Conservation (phyloP, 2,113 vertebrate genomes). For the Xiphorhynchus elegans region DNA sequence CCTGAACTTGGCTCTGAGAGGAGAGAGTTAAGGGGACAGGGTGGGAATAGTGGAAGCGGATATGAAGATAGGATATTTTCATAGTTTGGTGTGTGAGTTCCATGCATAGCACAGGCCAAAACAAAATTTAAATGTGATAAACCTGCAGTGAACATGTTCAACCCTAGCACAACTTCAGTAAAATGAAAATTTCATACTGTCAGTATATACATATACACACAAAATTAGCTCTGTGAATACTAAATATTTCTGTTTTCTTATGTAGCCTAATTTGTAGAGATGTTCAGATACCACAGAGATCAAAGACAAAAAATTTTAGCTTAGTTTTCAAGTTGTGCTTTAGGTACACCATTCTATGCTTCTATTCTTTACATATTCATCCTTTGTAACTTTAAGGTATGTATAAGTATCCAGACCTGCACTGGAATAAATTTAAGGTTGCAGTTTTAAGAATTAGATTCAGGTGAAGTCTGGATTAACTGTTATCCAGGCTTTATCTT, state of each 20-base stretch:
- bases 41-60: background rate
- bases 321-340: background rate
- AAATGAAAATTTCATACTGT: background rate
- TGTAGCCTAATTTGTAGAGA: background rate
- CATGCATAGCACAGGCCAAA: constrained; percentile 44
- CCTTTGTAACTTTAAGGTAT: background rate
- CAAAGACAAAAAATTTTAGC: background rate
- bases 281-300: background rate
- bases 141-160: background rate
- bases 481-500: constrained; percentile 2
- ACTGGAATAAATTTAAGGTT: background rate
- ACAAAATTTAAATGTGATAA: background rate
- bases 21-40: background rate
- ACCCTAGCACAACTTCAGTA: background rate
- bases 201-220: background rate
- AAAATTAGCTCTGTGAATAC: background rate
- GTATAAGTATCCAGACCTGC: background rate
- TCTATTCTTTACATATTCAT: background rate
- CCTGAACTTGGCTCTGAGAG: background rate
- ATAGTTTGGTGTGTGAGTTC: background rate
- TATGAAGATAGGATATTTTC: background rate
- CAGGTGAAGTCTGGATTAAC: constrained; percentile 13
- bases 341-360: background rate
- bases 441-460: background rate
- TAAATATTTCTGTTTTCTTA: background rate